Evolutionary conservation across 2,888 invertebrate species (phyloP).

Genomic region (Philaethria dido): DNA sequence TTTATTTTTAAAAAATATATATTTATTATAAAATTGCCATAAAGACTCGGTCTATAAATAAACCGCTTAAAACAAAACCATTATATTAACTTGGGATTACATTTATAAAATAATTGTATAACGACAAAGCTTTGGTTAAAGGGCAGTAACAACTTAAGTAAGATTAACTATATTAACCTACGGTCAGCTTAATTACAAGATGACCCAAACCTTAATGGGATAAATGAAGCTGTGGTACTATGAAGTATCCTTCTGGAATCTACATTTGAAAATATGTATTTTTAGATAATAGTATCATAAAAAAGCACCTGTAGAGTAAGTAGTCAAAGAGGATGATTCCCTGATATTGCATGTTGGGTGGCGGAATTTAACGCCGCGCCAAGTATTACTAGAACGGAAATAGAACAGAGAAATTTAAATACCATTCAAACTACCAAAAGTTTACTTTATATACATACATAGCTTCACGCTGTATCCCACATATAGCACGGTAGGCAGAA

Average conservation of each 20-base stretch:
- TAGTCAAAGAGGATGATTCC: no score
- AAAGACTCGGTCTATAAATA: neutral
- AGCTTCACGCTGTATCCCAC: no score
- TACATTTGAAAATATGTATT: neutral
- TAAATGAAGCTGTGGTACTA: constrained; percentile 4
- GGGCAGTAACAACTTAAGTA: constrained; percentile 27
- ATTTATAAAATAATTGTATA: constrained; percentile 15
- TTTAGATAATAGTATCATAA: no score
- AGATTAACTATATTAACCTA: constrained; percentile 31
- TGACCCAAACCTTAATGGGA: constrained; percentile 21
- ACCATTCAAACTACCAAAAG: no score
- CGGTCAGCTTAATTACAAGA: constrained; percentile 29
- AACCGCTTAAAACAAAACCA: neutral
- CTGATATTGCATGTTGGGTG: no score
- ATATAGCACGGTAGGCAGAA: no score
- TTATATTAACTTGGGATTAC: neutral
- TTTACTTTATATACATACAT: no score
- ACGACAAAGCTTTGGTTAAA: constrained; percentile 6
- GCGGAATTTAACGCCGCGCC: no score
- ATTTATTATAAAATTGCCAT: neutral
- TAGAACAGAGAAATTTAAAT: no score
- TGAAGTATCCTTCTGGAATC: neutral
- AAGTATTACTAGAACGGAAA: no score
- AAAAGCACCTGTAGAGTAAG: no score
- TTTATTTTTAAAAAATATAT: no score